These are phyloP conservation scores for Drosophila robusta DNA, from an alignment of 2,888 invertebrate genomes.

Conservation along the genomic window DNA sequence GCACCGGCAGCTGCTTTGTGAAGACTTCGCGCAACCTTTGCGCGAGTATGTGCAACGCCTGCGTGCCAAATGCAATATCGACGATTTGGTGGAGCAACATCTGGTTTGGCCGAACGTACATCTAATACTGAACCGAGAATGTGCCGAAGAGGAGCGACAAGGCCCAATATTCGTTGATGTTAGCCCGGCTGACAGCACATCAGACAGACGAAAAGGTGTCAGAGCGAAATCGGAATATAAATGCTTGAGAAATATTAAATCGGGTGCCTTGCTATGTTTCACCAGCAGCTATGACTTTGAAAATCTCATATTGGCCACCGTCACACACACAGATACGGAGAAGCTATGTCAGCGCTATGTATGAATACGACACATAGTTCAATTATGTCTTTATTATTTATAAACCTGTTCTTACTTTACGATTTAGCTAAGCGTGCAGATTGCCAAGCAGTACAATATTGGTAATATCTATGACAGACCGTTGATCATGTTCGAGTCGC, in stretches of 20 bases:
- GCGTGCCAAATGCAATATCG: slow-evolving; percentile 3
- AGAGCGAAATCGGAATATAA: background rate
- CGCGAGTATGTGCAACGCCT: slow-evolving; percentile 85
- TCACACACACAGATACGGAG: slow-evolving; percentile 87
- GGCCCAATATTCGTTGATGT: slow-evolving; percentile 78
- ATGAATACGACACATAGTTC: slow-evolving; percentile 64
- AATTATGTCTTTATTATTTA: background rate
- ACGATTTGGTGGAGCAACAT: slow-evolving; percentile 21
- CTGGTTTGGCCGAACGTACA: slow-evolving; percentile 58
- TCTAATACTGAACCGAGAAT: slow-evolving; percentile 75
- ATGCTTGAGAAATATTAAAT: slow-evolving; percentile 67
- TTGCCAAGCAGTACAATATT: slow-evolving; percentile 80
- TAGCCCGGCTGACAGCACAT: slow-evolving; percentile 32
- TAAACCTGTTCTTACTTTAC: background rate
- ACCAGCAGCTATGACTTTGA: slow-evolving; percentile 88
- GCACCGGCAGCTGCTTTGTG: slow-evolving; percentile 91
- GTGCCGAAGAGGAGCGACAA: slow-evolving; percentile 65
- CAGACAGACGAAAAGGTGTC: background rate
- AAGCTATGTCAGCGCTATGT: slow-evolving; percentile 87
- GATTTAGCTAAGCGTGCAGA: slow-evolving; percentile 81
- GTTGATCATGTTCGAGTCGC: slow-evolving; percentile 90
- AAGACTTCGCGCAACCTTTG: slow-evolving; percentile 92
- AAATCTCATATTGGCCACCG: slow-evolving; percentile 89
- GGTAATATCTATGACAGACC: slow-evolving; percentile 82
- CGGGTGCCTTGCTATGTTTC: slow-evolving; percentile 90